Conservation (phyloP, 2,797 vertebrate genomes). For the Sebastes hubbsi region DNA sequence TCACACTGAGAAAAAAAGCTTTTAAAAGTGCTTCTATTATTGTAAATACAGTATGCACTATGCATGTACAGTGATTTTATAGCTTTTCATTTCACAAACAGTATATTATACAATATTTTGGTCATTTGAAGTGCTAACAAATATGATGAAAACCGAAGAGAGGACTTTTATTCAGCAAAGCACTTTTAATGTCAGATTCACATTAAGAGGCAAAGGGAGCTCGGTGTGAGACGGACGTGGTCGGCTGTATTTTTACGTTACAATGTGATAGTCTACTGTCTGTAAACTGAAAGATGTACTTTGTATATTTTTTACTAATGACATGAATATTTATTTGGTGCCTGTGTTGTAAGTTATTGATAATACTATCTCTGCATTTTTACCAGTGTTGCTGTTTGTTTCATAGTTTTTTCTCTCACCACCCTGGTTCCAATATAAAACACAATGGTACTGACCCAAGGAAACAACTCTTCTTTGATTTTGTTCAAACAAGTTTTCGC, state of each 20-base stretch:
- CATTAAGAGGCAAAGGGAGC: constrained; percentile 49
- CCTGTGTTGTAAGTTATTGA: constrained; percentile 85
- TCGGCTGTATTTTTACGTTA: constrained; percentile 49
- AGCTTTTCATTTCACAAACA: constrained; percentile 51
- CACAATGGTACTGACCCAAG: constrained; percentile 32
- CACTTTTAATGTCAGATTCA: constrained; percentile 74
- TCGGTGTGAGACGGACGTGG: constrained; percentile 11
- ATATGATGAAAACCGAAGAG: constrained; percentile 44
- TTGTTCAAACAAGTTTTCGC: background rate
- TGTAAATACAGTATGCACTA: constrained; percentile 67
- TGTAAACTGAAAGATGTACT: constrained; percentile 74
- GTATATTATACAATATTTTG: constrained; percentile 40
- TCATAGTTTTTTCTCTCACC: constrained; percentile 46
- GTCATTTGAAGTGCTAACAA: constrained; percentile 59
- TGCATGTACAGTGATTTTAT: constrained; percentile 62
- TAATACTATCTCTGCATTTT: constrained; percentile 64
- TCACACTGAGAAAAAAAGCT: background rate
- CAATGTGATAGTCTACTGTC: constrained; percentile 80
- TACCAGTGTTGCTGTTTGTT: constrained; percentile 44
- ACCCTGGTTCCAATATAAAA: constrained; percentile 61
- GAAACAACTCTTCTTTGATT: background rate
- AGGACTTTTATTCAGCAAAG: constrained; percentile 64
- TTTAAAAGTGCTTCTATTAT: constrained; percentile 34
- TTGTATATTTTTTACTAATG: constrained; percentile 81
- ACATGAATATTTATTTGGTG: constrained; percentile 86